A percentile compares a stretch with the other conserved stretches of the same genome.
Evolutionary conservation across 2,113 vertebrate genomes (phyloP).

Genomic region (Synchiropus splendidus): DNA sequence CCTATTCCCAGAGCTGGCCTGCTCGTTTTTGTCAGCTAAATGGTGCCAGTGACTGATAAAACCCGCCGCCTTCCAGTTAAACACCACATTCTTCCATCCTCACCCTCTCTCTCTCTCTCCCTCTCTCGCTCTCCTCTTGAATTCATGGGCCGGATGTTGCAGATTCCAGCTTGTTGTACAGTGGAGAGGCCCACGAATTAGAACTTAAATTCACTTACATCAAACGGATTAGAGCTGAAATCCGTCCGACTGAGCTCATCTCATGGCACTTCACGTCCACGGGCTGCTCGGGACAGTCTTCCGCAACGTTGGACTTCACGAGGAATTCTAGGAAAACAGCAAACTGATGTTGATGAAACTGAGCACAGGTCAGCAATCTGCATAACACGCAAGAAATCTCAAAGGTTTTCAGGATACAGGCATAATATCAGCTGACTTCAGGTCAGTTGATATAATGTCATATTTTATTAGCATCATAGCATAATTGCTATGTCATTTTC

Average conservation of each 20-base stretch:
- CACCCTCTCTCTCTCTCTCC: constrained; percentile 31
- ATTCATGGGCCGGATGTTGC: constrained; percentile 55
- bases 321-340: no score
- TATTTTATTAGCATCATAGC: no score
- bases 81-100: constrained; percentile 74
- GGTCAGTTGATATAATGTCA: no score
- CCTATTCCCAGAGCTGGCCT: constrained; percentile 75
- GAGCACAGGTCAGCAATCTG: no score
- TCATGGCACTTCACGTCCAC: constrained; percentile 37
- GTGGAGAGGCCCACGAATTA: constrained; percentile 55
- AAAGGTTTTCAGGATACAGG: no score
- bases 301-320: no score
- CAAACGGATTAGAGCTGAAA: constrained; percentile 61
- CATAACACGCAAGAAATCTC: no score
- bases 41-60: constrained; percentile 88
- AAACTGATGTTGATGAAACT: no score
- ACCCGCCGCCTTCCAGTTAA: constrained; percentile 77
- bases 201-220: constrained; percentile 67
- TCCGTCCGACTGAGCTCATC: constrained; percentile 53
- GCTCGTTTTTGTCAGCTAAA: constrained; percentile 77
- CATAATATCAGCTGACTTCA: no score
- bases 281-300: constrained; percentile 30
- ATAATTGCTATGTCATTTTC: no score
- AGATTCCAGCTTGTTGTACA: constrained; percentile 58
- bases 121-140: constrained; percentile 43